Percentiles rank a stretch among this genome's conserved stretches.
Conservation (phyloP, 2,113 vertebrate genomes). For the Nestor notabilis region DNA sequence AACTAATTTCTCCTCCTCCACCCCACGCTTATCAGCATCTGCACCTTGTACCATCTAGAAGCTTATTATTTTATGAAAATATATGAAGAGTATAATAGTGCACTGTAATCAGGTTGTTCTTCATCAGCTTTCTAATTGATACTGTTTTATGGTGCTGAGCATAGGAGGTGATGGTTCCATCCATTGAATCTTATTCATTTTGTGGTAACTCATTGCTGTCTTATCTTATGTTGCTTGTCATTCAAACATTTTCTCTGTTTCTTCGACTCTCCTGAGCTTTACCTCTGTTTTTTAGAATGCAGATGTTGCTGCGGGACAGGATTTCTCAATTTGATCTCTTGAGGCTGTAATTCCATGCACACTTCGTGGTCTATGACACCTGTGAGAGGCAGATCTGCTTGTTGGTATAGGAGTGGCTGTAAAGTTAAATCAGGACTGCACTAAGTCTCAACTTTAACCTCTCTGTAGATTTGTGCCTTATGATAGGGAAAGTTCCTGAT, state of each 20-base stretch:
- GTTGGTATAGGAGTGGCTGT: not conserved
- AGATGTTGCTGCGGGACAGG: not conserved
- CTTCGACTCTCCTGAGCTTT: not conserved
- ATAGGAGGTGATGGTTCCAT: not conserved
- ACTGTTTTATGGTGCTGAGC: not conserved
- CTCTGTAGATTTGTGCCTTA: not conserved
- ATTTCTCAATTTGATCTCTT: not conserved
- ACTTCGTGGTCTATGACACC: not conserved
- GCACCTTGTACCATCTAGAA: not conserved
- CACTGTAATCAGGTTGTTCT: not conserved
- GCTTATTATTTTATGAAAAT: not conserved
- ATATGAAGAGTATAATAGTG: not conserved
- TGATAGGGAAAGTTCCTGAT: not conserved
- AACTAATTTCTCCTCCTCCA: not conserved
- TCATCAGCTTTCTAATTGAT: not conserved
- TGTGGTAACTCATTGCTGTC: not conserved
- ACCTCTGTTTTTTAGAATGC: not conserved
- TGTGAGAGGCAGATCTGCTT: not conserved
- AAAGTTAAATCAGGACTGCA: not conserved
- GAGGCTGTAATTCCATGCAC: not conserved
- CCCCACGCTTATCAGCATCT: fast-evolving
- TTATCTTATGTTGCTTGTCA: not conserved
- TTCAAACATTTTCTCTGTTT: not conserved
- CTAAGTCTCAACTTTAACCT: not conserved
- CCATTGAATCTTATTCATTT: not conserved